Evolutionary conservation across 1,140 invertebrate genomes (phyloP).

Genomic region (Asobara japonica): DNA sequence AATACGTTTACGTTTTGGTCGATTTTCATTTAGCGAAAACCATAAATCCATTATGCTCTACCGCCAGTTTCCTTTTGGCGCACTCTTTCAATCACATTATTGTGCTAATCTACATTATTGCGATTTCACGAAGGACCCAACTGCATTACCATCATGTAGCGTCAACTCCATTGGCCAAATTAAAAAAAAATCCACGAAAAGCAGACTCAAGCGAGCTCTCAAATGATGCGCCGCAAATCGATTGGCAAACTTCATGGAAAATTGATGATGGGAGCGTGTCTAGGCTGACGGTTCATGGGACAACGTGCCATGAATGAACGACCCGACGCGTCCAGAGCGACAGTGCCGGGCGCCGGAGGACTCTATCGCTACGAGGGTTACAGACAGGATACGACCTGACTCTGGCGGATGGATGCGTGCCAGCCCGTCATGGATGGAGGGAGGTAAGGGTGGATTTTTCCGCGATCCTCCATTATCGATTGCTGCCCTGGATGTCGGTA

Average conservation of each 20-base stretch:
- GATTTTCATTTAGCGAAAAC: too few species aligned
- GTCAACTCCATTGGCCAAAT: too few species aligned
- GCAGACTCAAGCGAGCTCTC: neutral
- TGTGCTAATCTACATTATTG: too few species aligned
- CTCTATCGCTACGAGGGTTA: neutral
- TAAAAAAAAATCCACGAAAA: neutral
- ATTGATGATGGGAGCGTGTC: conserved; percentile 20
- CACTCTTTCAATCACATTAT: too few species aligned
- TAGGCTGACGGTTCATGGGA: conserved; percentile 1
- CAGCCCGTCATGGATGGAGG: neutral
- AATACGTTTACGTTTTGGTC: too few species aligned
- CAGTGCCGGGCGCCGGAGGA: neutral
- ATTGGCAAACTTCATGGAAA: conserved; percentile 1
- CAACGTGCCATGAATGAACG: conserved; percentile 16
- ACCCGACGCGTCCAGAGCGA: conserved; percentile 5
- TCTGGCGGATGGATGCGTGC: conserved; percentile 7
- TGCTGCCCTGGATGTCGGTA: conserved; percentile 6
- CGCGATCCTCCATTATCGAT: conserved; percentile 26
- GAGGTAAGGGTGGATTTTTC: neutral
- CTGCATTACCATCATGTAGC: too few species aligned
- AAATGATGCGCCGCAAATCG: neutral
- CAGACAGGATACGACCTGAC: neutral
- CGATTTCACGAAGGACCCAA: too few species aligned
- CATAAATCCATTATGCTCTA: too few species aligned
- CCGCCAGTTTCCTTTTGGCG: too few species aligned